Evolutionary conservation across 2,797 vertebrate species (phyloP), one percentile per base, ranked within the genome.

Genomic region (Phyllotis vaccarum): DNA sequence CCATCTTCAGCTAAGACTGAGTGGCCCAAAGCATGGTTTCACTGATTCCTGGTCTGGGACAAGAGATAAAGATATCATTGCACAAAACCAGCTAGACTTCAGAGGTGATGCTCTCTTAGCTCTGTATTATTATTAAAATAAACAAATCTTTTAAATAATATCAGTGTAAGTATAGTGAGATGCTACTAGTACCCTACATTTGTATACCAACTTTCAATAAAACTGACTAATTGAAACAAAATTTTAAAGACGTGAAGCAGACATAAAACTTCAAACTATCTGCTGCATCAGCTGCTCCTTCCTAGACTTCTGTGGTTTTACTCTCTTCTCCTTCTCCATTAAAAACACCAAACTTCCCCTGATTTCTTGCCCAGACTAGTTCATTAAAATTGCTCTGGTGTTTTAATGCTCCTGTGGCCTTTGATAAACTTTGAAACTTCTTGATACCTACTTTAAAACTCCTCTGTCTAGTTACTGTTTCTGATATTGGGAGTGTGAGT

Each of bases 201-300:
- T 66, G 60, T 13, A 60, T 62, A 49, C 54, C 56, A 76, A 86
- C 8, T 76, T 90, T 81, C 60, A 96, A 34, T 93, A 74, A 43
- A 70, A 94, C 83, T 43, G 85, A 21, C 76, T 29, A 3, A 49
- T 87, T 87, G 52, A 93, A 90, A 80, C 66, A 79, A 64, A n/a
- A 64, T 72, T 49, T 87, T n/a, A 76, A 85, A 93, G 31, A 49
- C 29, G 24, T 86, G 34, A 86, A 58, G 37, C 22, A 89, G 88
- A 17, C 29, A 75, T 40, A 34, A 91, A 76, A 94, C 29, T 56
- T 27, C 12, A 12, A 3, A 40, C 7, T 6, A 31, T 60, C 40
- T 58, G 72, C 86, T 88, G 22, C 31, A n/a, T 93, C 22, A 82
- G 82, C 49, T 27, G 6, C 70, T 89, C 75, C 70, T 81, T 13